Conservation (phyloP, 2,797 vertebrate genomes). For the Enteromius paludinosus region DNA sequence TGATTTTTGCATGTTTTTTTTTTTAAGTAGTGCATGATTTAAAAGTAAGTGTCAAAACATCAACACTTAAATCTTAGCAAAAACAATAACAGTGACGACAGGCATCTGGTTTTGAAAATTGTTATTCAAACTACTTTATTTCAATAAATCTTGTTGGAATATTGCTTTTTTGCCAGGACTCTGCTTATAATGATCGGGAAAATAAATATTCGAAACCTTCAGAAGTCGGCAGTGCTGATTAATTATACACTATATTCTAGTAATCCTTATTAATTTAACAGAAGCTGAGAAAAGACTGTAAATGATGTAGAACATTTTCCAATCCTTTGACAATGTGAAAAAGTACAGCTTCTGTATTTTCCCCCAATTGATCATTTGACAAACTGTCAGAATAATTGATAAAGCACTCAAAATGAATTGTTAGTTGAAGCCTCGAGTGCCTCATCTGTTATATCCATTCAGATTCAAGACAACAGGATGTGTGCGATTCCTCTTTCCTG, state of each 20-base stretch:
- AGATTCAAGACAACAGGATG: not conserved
- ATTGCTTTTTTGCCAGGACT: not conserved
- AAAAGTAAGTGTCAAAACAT: not conserved
- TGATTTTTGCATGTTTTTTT: not conserved
- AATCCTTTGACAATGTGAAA: not conserved
- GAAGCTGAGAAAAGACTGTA: slow-evolving; percentile 9
- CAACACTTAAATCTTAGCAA: not conserved
- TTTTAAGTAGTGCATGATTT: not conserved
- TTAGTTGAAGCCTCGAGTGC: slow-evolving; percentile 9
- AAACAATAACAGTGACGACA: not conserved
- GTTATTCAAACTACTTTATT: not conserved
- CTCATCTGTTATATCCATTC: not conserved
- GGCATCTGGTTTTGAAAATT: not conserved
- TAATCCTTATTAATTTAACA: slow-evolving; percentile 19
- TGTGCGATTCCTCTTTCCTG: not conserved
- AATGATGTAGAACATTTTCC: slow-evolving; percentile 5
- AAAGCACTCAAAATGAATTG: slow-evolving; percentile 8
- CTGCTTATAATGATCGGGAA: not conserved
- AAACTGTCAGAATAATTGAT: slow-evolving; percentile 18
- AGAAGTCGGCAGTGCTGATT: not conserved
- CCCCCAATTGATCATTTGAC: slow-evolving; percentile 11
- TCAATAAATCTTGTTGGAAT: not conserved
- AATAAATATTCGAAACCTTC: slow-evolving; percentile 3
- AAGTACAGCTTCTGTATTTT: slow-evolving; percentile 23
- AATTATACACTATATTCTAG: slow-evolving; percentile 9